phyloP scores from a whole-genome alignment of 2,888 invertebrate species.

The Scaptomyza caliginosa region DNA sequence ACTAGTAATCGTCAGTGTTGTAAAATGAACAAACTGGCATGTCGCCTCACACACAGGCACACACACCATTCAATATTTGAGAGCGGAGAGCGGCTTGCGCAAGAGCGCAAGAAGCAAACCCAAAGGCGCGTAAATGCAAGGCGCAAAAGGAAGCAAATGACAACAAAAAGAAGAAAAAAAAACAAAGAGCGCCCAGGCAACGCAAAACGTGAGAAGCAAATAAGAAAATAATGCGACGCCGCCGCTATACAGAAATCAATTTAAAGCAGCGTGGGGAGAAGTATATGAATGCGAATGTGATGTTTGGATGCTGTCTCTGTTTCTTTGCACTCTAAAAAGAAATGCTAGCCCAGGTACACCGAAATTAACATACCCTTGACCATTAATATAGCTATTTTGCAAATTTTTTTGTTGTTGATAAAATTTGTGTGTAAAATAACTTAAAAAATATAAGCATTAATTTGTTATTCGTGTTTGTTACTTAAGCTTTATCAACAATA shows the following conservation, averaged over 20 bases:
- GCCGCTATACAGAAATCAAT: conserved; percentile 70
- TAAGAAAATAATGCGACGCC: conserved; percentile 68
- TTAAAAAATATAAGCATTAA: too few relatives aligned
- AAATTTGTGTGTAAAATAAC: neutral
- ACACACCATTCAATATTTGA: conserved; percentile 49
- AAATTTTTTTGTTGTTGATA: neutral
- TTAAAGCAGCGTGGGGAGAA: conserved; percentile 49
- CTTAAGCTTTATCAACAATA: too few relatives aligned
- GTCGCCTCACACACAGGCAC: conserved; percentile 23
- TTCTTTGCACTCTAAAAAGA: conserved; percentile 44
- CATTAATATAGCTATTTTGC: neutral
- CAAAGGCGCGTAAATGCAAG: conserved; percentile 76
- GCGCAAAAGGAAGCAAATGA: conserved; percentile 73
- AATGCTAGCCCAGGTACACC: neutral
- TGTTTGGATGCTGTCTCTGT: conserved; percentile 55
- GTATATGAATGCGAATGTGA: conserved; percentile 23
- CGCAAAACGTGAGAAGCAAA: conserved; percentile 73
- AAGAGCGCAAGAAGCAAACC: conserved; percentile 47
- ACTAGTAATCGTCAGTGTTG: conserved; percentile 53
- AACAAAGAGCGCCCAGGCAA: conserved; percentile 59
- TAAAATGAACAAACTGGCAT: conserved; percentile 40
- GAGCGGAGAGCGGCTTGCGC: conserved; percentile 75
- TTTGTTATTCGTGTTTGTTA: too few relatives aligned
- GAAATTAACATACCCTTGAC: conserved; percentile 24
- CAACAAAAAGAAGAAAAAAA: conserved; percentile 72